Evolutionary conservation across 2,797 vertebrate species (phyloP).

Genomic region (Sebastes umbrosus): DNA sequence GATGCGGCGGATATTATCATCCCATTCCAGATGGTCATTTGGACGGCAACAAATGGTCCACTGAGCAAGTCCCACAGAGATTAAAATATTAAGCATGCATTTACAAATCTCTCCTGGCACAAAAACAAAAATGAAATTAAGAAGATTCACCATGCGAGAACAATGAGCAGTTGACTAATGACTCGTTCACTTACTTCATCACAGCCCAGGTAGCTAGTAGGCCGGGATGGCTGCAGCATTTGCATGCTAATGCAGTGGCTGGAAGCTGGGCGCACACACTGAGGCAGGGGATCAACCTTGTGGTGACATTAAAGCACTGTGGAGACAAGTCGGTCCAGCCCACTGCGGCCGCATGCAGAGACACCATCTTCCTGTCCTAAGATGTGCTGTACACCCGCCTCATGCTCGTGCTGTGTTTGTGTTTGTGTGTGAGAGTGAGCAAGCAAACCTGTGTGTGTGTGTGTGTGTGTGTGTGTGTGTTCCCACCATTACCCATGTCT

Average conservation of each 20-base stretch:
- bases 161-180: constrained; percentile 81
- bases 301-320: constrained; percentile 68
- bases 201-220: constrained; percentile 72
- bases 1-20: constrained; percentile 72
- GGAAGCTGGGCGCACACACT: constrained; percentile 21
- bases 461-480: background rate
- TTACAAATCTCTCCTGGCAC: constrained; percentile 84
- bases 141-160: constrained; percentile 75
- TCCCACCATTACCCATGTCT: background rate
- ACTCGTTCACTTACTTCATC: constrained; percentile 72
- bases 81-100: constrained; percentile 81
- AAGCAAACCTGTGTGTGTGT: background rate
- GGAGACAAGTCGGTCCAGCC: constrained; percentile 42
- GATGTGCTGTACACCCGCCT: constrained; percentile 34
- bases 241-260: constrained; percentile 68
- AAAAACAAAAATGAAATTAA: constrained; percentile 81
- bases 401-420: constrained; percentile 5
- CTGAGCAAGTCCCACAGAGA: constrained; percentile 76
- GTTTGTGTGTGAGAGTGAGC: background rate
- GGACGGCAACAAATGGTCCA: constrained; percentile 80
- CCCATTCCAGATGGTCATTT: constrained; percentile 83
- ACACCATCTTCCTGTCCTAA: constrained; percentile 48
- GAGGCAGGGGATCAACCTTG: constrained; percentile 72
- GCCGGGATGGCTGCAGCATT: constrained; percentile 45
- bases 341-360: constrained; percentile 48